Base-by-base conservation (phyloP, 1,140 invertebrate species). In the Uloborus diversus region DNA sequence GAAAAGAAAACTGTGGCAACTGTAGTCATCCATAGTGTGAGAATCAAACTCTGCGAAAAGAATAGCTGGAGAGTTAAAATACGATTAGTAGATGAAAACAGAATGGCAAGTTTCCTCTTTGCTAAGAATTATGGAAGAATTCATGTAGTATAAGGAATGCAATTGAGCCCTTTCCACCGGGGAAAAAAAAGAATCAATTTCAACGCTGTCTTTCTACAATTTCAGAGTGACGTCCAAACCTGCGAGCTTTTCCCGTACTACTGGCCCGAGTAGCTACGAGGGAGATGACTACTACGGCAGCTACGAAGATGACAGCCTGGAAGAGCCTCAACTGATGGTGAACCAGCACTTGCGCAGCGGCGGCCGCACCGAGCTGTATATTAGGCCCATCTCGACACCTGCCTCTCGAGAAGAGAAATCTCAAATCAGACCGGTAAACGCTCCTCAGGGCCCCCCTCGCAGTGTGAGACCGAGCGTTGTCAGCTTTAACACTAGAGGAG, bases 261-360 rank as follows among this genome's bases (percentile, higher is more conserved):
- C 27, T 20, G 57, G 20, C 14, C 11, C 32, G 23, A n/a, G 53
- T 37, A 65, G 14, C 1, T 76, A 27, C 14, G 73, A 76, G 9
- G 61, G 65, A n/a, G 73, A 76, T 42, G n/a, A n/a, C n/a, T 76
- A 76, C 25, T 73, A 62, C 17, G 56, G 49, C 2, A 71, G 27
- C 23, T 76, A 76, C 13, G 73, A 76, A 56, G 59, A 76, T 23
- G 47, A 53, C 14, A 56, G 47, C 5, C 27, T 56, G 3, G 73
- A 76, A 76, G 73, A 76, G 20, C 73, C 73, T 9, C 42, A 42
- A 17, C 9, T 76, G 9, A 76, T 76, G 73, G 73, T 76, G 3
- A 76, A 76, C 49, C 73, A 76, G 25, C 73, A 76, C n/a, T 62
- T 76, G 4, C 42, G 73, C 23, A 66, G 42, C 14, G 73, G 73